Evolutionary conservation across 2,888 invertebrate genomes (phyloP).

Genomic region (Ormia ochracea): DNA sequence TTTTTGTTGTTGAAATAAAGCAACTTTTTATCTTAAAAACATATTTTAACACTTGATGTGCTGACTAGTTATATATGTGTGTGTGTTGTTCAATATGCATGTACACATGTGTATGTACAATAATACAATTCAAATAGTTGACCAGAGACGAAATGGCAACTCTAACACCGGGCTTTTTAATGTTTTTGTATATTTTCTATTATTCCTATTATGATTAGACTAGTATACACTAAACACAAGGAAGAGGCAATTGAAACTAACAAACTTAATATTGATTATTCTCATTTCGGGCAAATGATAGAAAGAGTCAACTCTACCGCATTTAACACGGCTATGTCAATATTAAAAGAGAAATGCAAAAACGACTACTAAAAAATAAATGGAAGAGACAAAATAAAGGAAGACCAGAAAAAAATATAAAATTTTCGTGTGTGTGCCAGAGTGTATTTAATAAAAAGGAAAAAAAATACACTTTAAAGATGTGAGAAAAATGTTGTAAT

Average conservation of each 20-base stretch:
- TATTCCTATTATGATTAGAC: constrained; percentile 60
- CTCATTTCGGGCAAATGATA: constrained; percentile 21
- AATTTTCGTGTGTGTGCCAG: constrained; percentile 40
- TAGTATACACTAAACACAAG: constrained; percentile 50
- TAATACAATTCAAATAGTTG: neutral
- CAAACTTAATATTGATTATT: constrained; percentile 56
- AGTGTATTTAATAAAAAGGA: constrained; percentile 36
- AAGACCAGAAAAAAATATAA: constrained; percentile 57
- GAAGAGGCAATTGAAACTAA: constrained; percentile 35
- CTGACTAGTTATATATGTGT: neutral
- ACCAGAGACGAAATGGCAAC: constrained; percentile 47
- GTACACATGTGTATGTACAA: neutral
- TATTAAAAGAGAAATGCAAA: constrained; percentile 63
- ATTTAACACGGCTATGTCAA: constrained; percentile 52
- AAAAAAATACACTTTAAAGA: constrained; percentile 40
- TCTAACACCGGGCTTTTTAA: constrained; percentile 60
- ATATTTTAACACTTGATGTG: neutral
- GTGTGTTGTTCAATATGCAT: neutral
- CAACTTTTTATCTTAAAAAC: neutral
- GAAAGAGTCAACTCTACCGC: constrained; percentile 28
- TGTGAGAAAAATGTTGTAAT: constrained; percentile 59
- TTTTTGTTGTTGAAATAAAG: neutral
- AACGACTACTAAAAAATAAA: constrained; percentile 59
- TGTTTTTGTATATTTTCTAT: constrained; percentile 62
- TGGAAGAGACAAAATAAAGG: constrained; percentile 61